Percentiles rank a stretch among this genome's conserved stretches.
Evolutionary conservation across 2,888 invertebrate species (phyloP).

Genomic region (Linhomoeus sp.): DNA sequence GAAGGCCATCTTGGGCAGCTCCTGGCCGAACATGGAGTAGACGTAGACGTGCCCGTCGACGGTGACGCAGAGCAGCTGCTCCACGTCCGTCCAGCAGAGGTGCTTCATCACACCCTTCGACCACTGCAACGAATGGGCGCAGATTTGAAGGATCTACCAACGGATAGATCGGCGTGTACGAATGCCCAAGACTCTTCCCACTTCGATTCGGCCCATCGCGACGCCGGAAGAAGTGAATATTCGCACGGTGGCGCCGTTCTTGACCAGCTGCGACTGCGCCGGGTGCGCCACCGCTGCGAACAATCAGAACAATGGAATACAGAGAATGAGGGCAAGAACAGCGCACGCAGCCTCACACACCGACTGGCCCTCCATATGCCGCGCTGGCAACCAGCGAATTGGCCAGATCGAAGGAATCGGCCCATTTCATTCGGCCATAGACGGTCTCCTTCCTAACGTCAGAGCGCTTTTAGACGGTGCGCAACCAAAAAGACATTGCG

Average conservation of each 20-base stretch:
- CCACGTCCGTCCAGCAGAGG: slow-evolving; percentile 75
- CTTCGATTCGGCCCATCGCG: too few species aligned
- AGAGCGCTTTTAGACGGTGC: too few species aligned
- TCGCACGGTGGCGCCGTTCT: too few species aligned
- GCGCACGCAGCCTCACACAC: background rate
- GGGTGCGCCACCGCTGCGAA: too few species aligned
- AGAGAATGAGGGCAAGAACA: too few species aligned
- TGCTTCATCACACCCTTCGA: slow-evolving; percentile 59
- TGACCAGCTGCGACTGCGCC: too few species aligned
- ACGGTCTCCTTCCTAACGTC: background rate
- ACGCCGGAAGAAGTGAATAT: too few species aligned
- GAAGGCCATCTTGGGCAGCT: slow-evolving; percentile 38
- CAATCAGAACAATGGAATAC: too few species aligned
- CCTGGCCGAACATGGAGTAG: slow-evolving; percentile 66
- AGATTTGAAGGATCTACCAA: too few species aligned
- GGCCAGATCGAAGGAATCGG: background rate
- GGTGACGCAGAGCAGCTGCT: slow-evolving; percentile 71
- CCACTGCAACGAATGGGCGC: slow-evolving; percentile 46
- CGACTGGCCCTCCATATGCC: background rate
- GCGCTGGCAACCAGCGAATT: background rate
- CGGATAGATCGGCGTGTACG: too few species aligned
- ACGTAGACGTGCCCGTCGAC: slow-evolving; percentile 75
- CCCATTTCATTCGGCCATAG: background rate
- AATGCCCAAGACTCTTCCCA: too few species aligned
- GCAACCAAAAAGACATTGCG: background rate